Evolutionary conservation across 2,113 vertebrate species (phyloP).

Genomic region (Menura novaehollandiae): DNA sequence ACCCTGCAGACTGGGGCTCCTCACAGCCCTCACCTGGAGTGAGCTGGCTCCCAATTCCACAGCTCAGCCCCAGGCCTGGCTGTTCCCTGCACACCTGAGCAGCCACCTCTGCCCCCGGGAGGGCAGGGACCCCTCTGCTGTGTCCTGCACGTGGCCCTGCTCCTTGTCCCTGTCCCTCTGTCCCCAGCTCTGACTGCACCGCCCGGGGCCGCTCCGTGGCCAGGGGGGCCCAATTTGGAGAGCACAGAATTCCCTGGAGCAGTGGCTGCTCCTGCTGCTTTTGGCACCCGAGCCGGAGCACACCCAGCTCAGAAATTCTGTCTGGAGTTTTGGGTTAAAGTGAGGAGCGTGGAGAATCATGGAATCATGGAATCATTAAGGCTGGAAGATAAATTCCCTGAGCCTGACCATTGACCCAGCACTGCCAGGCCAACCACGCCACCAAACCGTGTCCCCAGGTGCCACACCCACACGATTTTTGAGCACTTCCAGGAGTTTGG

Average conservation of each 20-base stretch:
- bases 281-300: neutral
- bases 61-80: neutral
- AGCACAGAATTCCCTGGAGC: neutral
- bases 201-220: neutral
- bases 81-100: neutral
- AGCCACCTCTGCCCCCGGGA: neutral
- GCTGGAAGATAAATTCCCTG: neutral
- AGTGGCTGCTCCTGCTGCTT: fast-evolving
- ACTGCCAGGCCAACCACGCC: neutral
- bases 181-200: too few relatives aligned
- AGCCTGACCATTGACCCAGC: fast-evolving
- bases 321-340: neutral
- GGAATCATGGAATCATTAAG: fast-evolving
- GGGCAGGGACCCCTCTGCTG: neutral
- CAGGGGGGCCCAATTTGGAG: fast-evolving
- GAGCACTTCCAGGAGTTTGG: neutral
- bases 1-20: neutral
- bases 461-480: neutral
- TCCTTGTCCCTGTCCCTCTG: neutral
- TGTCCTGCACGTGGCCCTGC: neutral
- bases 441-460: neutral
- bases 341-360: fast-evolving
- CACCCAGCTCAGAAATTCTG: neutral
- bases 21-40: neutral
- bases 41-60: neutral